Conservation (phyloP, 2,113 vertebrate genomes). For the Gorsachius goisagi region DNA sequence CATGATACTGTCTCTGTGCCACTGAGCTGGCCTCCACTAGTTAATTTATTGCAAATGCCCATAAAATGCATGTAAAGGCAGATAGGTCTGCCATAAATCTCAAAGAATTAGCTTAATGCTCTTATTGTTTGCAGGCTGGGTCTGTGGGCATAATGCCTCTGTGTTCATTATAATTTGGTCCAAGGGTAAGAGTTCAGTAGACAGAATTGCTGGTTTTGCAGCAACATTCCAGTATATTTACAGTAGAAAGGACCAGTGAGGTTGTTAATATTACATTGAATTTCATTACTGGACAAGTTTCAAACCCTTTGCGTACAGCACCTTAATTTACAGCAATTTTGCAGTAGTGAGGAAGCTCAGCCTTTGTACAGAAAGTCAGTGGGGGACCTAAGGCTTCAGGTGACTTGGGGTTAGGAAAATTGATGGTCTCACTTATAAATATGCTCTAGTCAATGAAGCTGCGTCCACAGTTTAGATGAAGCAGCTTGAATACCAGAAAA, state of each 20-base stretch:
- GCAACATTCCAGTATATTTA: background rate
- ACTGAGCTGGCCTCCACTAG: conserved; percentile 1
- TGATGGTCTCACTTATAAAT: background rate
- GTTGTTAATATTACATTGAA: background rate
- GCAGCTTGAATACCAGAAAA: background rate
- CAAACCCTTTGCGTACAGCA: background rate
- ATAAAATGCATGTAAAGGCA: conserved; percentile 59
- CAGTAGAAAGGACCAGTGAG: background rate
- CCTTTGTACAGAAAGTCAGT: background rate
- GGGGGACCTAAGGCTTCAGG: background rate
- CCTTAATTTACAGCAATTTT: background rate
- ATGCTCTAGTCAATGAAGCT: background rate
- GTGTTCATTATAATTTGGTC: conserved; percentile 2
- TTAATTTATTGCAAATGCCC: conserved; percentile 68
- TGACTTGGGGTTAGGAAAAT: background rate
- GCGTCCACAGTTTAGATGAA: background rate
- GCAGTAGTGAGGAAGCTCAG: background rate
- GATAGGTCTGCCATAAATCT: conserved; percentile 64
- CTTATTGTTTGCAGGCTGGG: conserved; percentile 32
- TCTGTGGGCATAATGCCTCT: background rate
- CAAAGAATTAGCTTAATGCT: conserved; percentile 39
- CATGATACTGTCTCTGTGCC: background rate
- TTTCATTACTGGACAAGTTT: background rate
- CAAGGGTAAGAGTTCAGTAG: background rate
- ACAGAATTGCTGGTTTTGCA: background rate